Conservation (phyloP, 2,113 vertebrate species). For the Odocoileus virginianus region DNA sequence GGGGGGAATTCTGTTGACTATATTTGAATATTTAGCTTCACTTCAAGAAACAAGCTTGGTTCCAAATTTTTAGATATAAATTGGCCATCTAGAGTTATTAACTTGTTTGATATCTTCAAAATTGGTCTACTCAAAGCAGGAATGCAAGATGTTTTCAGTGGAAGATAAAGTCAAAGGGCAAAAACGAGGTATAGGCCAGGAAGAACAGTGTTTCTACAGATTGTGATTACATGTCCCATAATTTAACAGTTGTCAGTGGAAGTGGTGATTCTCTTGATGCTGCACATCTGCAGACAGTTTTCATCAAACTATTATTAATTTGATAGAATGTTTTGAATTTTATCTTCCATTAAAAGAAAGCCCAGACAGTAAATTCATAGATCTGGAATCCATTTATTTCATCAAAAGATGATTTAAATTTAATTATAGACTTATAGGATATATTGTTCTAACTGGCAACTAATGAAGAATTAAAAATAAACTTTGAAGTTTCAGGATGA, state of each 20-base stretch:
- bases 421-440: background rate
- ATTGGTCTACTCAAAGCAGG: background rate
- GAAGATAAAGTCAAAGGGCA: background rate
- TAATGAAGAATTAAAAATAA: conserved; percentile 9
- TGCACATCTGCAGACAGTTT: background rate
- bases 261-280: background rate
- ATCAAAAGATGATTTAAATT: conserved; percentile 3
- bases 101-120: background rate
- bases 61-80: background rate
- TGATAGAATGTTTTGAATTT: background rate
- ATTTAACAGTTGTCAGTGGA: background rate
- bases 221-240: background rate
- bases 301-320: background rate
- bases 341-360: background rate
- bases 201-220: background rate
- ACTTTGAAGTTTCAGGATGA: background rate
- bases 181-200: background rate
- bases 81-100: background rate
- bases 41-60: background rate
- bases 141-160: background rate
- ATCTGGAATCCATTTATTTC: background rate
- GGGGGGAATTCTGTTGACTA: background rate
- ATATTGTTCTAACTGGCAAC: background rate
- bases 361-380: background rate
- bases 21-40: background rate